Evolutionary conservation across 2,113 vertebrate species (phyloP).

Genomic region (Atherinomorus stipes): DNA sequence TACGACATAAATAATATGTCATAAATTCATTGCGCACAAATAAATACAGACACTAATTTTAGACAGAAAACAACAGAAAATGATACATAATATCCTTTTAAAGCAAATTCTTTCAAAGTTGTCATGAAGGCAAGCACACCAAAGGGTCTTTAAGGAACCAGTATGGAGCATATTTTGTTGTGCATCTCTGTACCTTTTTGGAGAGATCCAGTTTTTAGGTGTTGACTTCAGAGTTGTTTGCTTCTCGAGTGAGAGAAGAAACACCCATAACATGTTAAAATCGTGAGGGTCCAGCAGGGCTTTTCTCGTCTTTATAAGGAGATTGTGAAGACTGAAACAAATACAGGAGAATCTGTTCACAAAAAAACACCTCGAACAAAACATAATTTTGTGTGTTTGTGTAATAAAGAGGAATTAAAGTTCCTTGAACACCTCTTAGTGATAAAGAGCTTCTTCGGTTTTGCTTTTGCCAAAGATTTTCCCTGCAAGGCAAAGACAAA

Average conservation of each 20-base stretch:
- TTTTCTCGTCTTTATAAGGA: neutral
- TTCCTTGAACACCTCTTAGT: slow-evolving; percentile 17
- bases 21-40: no score
- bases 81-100: no score
- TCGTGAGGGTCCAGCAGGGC: neutral
- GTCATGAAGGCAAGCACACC: neutral
- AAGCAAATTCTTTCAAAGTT: neutral
- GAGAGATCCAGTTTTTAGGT: slow-evolving; percentile 1
- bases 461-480: neutral
- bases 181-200: slow-evolving; percentile 10
- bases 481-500: slow-evolving; percentile 8
- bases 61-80: no score
- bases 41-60: no score
- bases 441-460: slow-evolving; percentile 40
- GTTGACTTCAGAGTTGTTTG: neutral
- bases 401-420: neutral
- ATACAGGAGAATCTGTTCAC: neutral
- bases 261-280: neutral
- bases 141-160: neutral
- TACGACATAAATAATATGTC: no score
- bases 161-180: neutral
- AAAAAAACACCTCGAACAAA: neutral
- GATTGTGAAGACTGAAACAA: slow-evolving; percentile 21
- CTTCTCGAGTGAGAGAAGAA: neutral
- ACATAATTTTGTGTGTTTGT: neutral